These are phyloP conservation scores for Bradysia coprophila DNA, from an alignment of 1,140 invertebrate genomes.

Conservation along the genomic window DNA sequence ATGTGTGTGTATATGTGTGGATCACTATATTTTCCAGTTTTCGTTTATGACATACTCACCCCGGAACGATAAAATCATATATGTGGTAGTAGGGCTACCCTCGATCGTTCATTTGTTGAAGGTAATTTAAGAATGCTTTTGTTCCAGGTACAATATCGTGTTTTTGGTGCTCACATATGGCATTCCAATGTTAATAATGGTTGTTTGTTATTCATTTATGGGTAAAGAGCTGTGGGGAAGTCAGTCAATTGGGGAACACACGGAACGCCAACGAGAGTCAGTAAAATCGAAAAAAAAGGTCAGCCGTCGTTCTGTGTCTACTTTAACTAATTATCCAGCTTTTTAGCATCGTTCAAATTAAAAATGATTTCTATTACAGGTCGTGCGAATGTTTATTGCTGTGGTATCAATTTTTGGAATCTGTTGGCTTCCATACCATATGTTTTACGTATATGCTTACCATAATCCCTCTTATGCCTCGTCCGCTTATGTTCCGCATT, in stretches of 20 bases:
- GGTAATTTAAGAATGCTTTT: too few species aligned
- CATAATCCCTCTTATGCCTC: conserved; percentile 50
- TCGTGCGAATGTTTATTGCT: conserved; percentile 70
- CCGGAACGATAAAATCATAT: too few species aligned
- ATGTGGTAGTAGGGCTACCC: too few species aligned
- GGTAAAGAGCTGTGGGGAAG: conserved; percentile 60
- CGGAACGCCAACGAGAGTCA: conserved; percentile 62
- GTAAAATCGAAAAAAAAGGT: conserved; percentile 82
- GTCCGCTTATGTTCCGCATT: conserved; percentile 55
- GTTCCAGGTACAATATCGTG: conserved; percentile 67
- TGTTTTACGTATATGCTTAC: conserved; percentile 70
- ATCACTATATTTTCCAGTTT: too few species aligned
- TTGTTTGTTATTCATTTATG: conserved; percentile 71
- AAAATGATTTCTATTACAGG: conserved; percentile 28
- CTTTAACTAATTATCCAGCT: too few species aligned
- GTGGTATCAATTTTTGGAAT: conserved; percentile 69
- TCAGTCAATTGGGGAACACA: conserved; percentile 73
- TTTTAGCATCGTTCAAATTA: neutral
- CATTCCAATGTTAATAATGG: conserved; percentile 77
- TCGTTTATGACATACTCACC: too few species aligned
- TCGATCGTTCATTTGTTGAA: too few species aligned
- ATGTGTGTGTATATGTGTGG: too few species aligned
- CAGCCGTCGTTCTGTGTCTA: conserved; percentile 8
- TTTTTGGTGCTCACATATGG: conserved; percentile 77
- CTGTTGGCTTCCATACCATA: conserved; percentile 80